Percentiles rank a stretch among this genome's conserved stretches.
phyloP scores from a whole-genome alignment of 1,140 invertebrate genomes.

The Lanistes nyassanus region DNA sequence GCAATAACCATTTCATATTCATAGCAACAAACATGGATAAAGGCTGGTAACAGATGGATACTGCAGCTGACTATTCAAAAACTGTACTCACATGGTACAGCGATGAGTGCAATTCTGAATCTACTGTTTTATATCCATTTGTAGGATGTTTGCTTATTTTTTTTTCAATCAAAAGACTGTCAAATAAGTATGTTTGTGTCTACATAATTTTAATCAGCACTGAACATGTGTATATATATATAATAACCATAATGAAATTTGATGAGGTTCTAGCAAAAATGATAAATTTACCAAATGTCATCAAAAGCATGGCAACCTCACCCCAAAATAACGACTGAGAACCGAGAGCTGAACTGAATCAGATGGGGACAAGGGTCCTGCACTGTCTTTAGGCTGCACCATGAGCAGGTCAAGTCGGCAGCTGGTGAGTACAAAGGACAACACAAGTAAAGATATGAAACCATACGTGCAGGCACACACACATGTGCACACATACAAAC shows the following conservation, averaged over 20 bases:
- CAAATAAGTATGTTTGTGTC: background rate
- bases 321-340: slow-evolving; percentile 6
- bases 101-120: too few relatives aligned
- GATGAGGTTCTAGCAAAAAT: background rate
- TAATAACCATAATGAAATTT: background rate
- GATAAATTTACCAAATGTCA: background rate
- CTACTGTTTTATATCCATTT: too few relatives aligned
- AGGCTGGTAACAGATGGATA: background rate
- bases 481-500: slow-evolving; percentile 1
- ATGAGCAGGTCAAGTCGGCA: background rate
- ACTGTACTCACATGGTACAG: background rate
- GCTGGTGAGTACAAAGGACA: too few relatives aligned
- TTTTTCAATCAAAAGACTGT: too few relatives aligned
- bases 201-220: background rate
- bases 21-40: background rate
- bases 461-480: background rate
- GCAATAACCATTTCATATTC: background rate
- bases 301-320: background rate
- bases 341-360: slow-evolving; percentile 6
- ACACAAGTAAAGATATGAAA: background rate
- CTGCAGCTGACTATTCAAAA: background rate
- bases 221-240: background rate
- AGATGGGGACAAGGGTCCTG: background rate
- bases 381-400: background rate
- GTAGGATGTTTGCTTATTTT: too few relatives aligned